These are phyloP conservation scores for Heteromormyrus szaboi DNA, from an alignment of 2,797 vertebrate species.

Conservation along the genomic window DNA sequence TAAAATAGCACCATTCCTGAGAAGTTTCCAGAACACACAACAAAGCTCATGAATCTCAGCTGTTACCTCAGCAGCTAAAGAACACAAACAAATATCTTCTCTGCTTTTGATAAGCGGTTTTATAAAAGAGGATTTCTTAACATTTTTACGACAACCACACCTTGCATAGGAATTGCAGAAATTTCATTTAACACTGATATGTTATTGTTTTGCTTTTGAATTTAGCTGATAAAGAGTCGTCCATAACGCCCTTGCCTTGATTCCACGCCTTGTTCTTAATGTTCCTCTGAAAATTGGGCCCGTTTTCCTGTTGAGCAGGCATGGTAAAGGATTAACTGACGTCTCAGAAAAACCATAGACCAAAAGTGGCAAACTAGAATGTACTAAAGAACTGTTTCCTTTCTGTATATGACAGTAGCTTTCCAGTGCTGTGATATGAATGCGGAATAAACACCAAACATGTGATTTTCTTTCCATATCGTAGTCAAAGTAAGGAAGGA, in stretches of 20 bases:
- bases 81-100: not conserved
- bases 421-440: constrained; percentile 36
- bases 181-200: constrained; percentile 4
- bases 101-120: not conserved
- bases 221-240: not conserved
- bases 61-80: not conserved
- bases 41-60: not conserved
- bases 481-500: constrained; percentile 54
- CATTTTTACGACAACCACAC: not conserved
- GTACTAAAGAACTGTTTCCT: constrained; percentile 55
- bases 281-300: constrained; percentile 23
- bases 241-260: constrained; percentile 25
- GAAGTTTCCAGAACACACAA: not conserved
- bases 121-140: not conserved
- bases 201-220: constrained; percentile 4
- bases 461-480: constrained; percentile 52
- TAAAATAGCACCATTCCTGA: not conserved
- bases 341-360: constrained; percentile 49
- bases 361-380: constrained; percentile 46
- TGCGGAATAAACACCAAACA: constrained; percentile 40
- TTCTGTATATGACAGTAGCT: constrained; percentile 48
- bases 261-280: constrained; percentile 38
- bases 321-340: constrained; percentile 49
- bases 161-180: not conserved
- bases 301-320: constrained; percentile 69